Percentiles rank a stretch among this genome's conserved stretches.
These are phyloP conservation scores for Archocentrus centrarchus DNA, from an alignment of 2,113 vertebrate genomes.

Conservation along the genomic window DNA sequence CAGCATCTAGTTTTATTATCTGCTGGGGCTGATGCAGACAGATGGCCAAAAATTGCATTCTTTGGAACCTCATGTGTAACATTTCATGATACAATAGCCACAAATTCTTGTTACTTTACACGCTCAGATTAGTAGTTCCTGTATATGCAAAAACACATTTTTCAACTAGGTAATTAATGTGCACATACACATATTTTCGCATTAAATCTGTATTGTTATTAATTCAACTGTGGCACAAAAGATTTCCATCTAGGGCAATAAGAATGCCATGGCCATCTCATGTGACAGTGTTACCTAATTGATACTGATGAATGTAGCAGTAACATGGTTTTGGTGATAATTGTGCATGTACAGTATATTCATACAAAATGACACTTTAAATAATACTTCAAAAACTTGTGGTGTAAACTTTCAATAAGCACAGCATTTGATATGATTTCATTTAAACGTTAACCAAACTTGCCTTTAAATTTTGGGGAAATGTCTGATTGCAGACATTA, in stretches of 20 bases:
- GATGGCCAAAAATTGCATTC: background rate
- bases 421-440: background rate
- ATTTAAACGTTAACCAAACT: background rate
- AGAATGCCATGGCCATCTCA: background rate
- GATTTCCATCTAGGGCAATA: background rate
- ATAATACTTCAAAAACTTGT: background rate
- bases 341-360: background rate
- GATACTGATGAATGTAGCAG: background rate
- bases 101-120: background rate
- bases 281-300: background rate
- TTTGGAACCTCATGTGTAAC: background rate
- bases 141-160: background rate
- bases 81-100: background rate
- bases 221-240: background rate
- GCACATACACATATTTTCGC: background rate
- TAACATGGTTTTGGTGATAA: background rate
- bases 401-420: background rate
- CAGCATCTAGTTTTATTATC: slow-evolving; percentile 12
- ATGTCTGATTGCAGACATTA: background rate
- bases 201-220: background rate
- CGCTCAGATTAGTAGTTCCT: background rate
- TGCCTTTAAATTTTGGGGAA: background rate
- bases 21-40: slow-evolving; percentile 6
- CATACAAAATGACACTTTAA: background rate
- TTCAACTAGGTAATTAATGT: background rate